A percentile compares a stretch with the other conserved stretches of the same genome.
phyloP scores from a whole-genome alignment of 2,113 vertebrate species.

The Semicossyphus pulcher region DNA sequence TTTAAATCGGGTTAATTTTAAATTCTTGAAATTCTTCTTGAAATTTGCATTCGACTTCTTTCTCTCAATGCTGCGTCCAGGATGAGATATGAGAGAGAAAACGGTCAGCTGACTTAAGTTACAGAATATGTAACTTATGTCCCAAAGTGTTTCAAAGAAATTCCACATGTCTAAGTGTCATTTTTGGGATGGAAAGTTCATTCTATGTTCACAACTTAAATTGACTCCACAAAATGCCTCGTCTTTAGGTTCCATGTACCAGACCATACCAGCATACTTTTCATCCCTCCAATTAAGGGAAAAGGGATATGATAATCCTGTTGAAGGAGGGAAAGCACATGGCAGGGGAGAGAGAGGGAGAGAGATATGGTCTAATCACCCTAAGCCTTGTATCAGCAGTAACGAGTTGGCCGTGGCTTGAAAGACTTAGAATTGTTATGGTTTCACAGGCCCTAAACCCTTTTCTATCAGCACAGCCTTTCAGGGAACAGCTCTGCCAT shows the following conservation, averaged over 20 bases:
- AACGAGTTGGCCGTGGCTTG: slow-evolving; percentile 59
- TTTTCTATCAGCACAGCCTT: slow-evolving; percentile 38
- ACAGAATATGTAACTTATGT: not conserved
- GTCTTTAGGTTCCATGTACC: slow-evolving; percentile 18
- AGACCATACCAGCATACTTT: slow-evolving; percentile 50
- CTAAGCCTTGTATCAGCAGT: slow-evolving; percentile 70
- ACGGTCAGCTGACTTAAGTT: not conserved
- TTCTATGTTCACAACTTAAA: not conserved
- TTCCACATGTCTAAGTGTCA: not conserved
- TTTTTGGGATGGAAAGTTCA: not conserved
- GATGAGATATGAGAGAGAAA: not conserved
- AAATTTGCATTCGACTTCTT: not conserved
- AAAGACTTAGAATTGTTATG: slow-evolving; percentile 70
- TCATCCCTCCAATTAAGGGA: slow-evolving; percentile 68
- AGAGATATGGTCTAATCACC: slow-evolving; percentile 69
- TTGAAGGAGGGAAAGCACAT: slow-evolving; percentile 59
- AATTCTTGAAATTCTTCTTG: slow-evolving; percentile 1
- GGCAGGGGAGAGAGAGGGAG: slow-evolving; percentile 22
- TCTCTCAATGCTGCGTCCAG: not conserved
- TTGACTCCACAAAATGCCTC: not conserved
- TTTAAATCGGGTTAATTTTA: not conserved
- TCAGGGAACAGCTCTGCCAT: slow-evolving; percentile 37
- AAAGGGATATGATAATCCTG: slow-evolving; percentile 71
- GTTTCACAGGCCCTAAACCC: slow-evolving; percentile 62
- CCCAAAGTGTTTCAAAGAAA: slow-evolving; percentile 2